phyloP scores from a whole-genome alignment of 2,797 vertebrate species.

The Spea hammondii region DNA sequence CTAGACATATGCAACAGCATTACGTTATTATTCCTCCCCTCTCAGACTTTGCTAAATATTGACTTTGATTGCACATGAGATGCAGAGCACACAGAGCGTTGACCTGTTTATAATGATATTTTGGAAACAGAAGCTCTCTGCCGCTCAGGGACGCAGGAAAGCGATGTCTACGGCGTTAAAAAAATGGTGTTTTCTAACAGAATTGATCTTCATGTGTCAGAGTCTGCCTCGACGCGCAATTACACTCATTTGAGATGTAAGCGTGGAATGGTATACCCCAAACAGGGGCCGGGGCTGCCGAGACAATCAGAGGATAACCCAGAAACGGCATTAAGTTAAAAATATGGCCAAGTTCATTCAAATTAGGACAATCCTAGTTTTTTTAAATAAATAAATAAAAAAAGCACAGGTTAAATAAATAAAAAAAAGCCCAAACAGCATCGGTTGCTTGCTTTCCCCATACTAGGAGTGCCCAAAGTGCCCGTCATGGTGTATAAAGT shows the following conservation, averaged over 20 bases:
- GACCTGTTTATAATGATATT: not conserved
- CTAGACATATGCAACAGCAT: not conserved
- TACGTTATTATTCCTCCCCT: not conserved
- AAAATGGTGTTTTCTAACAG: not conserved
- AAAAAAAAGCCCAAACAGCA: too few species aligned
- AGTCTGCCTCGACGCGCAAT: not conserved
- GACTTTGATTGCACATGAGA: not conserved
- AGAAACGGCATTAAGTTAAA: conserved; percentile 20
- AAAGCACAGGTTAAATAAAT: too few species aligned
- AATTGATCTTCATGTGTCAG: conserved; percentile 1
- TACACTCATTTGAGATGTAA: not conserved
- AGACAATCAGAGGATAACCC: conserved; percentile 14
- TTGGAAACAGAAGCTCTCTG: not conserved
- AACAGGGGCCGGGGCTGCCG: not conserved
- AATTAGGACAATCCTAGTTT: too few species aligned
- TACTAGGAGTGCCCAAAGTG: too few species aligned
- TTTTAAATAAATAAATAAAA: too few species aligned
- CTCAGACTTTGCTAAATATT: conserved; percentile 6
- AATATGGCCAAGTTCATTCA: conserved; percentile 27
- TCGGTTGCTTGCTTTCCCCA: too few species aligned
- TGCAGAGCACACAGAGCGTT: not conserved
- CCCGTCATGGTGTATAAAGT: too few species aligned
- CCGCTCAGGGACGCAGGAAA: too few species aligned
- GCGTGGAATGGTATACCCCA: not conserved
- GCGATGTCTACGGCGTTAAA: not conserved